These are phyloP conservation scores for Paramormyrops kingsleyae DNA, from an alignment of 2,113 vertebrate species.

Conservation along the genomic window DNA sequence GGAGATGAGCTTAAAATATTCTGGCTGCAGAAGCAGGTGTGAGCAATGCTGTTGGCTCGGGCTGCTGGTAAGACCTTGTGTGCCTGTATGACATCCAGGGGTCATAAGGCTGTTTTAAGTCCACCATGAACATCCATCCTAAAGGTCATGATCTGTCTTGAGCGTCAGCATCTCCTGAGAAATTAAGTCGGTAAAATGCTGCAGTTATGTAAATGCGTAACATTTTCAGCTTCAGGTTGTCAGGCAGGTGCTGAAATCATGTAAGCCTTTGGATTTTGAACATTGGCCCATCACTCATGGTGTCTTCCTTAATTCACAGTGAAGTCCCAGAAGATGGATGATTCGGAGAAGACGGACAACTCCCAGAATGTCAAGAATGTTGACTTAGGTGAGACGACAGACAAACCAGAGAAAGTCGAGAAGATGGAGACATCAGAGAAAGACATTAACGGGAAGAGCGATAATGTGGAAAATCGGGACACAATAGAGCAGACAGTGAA, in stretches of 20 bases:
- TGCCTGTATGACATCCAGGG: background rate
- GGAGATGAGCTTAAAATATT: background rate
- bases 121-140: background rate
- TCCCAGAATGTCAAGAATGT: conserved; percentile 18
- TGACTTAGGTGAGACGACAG: conserved; percentile 15
- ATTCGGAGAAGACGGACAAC: conserved; percentile 38
- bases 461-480: conserved; percentile 40
- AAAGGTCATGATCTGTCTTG: background rate
- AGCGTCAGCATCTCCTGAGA: background rate
- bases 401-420: conserved; percentile 30
- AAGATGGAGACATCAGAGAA: conserved; percentile 32
- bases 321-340: conserved; percentile 58
- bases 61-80: background rate
- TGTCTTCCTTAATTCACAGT: conserved; percentile 37
- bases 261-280: background rate
- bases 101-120: background rate
- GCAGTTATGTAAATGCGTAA: background rate
- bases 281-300: background rate
- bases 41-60: background rate
- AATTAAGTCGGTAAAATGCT: background rate
- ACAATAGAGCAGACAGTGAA: conserved; percentile 37
- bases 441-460: conserved; percentile 42
- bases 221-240: background rate
- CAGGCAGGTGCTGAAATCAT: background rate
- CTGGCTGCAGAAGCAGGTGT: background rate